Evolutionary conservation across 2,888 invertebrate species (phyloP), one percentile per base, ranked within the genome.

Genomic region (Eretmocerus hayati): DNA sequence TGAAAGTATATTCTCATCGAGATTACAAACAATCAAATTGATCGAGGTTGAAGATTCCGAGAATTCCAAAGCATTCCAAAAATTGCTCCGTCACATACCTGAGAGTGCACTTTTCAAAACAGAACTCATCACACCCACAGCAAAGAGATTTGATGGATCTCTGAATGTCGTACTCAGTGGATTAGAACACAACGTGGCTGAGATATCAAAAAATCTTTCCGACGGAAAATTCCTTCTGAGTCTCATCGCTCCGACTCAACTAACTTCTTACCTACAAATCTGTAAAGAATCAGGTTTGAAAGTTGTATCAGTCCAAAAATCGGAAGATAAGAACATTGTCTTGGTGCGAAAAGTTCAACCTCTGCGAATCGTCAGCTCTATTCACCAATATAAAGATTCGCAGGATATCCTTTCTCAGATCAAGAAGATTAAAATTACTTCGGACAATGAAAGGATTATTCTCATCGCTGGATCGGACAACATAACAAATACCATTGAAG

Each of bases 1-100:
- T 9, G 52, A 52, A 40, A 52, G 49, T 40, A 49, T 30, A 8
- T 52, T 52, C 33, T 46, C 46, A 4, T 2, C 13, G 4, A 52
- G 37, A 26, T 11, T 49, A n/a, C 46, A 43, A 40, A 20, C 3
- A 36, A 37, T 52, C 43, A 18, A 52, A n/a, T 20, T 52, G 15
- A 37, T 52, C 18, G 16, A 31, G 5, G 2, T 5, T 15, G 9
- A 30, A 9, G 9, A 41, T 19, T 6, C 6, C n/a, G 4, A 33
- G 32, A 40, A 20, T 5, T 11, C 15, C 4, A 21, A 52, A 2
- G 26, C 3, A 3, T 33, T 45, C 13, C 19, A 22, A 4, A 19
- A 9, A 3, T 9, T 15, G 5, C 18, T 52, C 32, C 5, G 32
- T 13, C 11, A 37, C 3, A 18, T 46, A 32, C 52, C 52, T 16